phyloP scores from a whole-genome alignment of 2,888 invertebrate species.

The Zygothrica quintamaculata region DNA sequence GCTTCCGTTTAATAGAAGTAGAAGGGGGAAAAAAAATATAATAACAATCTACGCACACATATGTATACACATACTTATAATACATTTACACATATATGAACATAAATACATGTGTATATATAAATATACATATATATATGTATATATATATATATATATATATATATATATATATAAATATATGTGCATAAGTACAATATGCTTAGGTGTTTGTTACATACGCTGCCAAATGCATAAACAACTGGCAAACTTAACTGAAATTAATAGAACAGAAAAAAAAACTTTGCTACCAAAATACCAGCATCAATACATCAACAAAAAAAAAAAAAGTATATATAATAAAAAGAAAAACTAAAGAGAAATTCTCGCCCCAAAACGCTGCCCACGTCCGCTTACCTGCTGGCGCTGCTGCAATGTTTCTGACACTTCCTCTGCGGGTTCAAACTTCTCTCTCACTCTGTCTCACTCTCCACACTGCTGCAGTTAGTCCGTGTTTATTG shows the following conservation, averaged over 20 bases:
- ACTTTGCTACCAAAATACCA: constrained; percentile 34
- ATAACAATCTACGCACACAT: constrained; percentile 22
- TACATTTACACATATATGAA: background rate
- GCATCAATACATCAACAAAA: constrained; percentile 35
- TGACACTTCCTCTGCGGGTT: constrained; percentile 28
- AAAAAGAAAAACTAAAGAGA: constrained; percentile 53
- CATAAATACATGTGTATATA: background rate
- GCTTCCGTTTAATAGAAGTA: constrained; percentile 38
- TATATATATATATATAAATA: constrained; percentile 2
- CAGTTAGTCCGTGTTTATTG: constrained; percentile 48
- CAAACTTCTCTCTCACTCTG: constrained; percentile 21
- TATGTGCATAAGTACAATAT: constrained; percentile 42
- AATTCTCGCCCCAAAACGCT: constrained; percentile 50
- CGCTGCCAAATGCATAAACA: constrained; percentile 44
- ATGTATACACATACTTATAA: constrained; percentile 9
- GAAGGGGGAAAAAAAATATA: constrained; percentile 11
- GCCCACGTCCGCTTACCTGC: constrained; percentile 63
- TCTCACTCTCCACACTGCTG: constrained; percentile 45
- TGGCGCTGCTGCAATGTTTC: constrained; percentile 52
- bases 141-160: background rate
- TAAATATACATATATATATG: background rate
- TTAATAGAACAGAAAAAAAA: constrained; percentile 40
- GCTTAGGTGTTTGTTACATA: constrained; percentile 33
- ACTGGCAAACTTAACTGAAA: constrained; percentile 36
- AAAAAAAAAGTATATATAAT: constrained; percentile 35